These are phyloP conservation scores for Coptotermes formosanus DNA, from an alignment of 1,140 invertebrate genomes.

Conservation along the genomic window DNA sequence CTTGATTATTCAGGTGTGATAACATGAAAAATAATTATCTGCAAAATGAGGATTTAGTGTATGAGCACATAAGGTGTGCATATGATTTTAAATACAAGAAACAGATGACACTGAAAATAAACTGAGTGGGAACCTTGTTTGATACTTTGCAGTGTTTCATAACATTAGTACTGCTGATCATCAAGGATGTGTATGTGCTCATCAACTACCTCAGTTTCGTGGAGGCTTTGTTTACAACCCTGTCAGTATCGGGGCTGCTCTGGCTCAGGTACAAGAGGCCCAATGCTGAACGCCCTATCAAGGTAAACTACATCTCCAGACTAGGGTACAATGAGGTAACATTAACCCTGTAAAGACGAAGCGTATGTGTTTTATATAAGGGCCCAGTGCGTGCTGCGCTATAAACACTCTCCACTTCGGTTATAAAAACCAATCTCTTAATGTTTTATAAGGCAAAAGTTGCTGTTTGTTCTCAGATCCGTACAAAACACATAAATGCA, in stretches of 20 bases:
- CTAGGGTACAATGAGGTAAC: no score
- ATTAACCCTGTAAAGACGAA: no score
- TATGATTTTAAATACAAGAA: no score
- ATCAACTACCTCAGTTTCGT: conserved; percentile 95
- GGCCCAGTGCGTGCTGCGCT: no score
- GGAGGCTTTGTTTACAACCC: conserved; percentile 86
- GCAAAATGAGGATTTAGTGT: neutral
- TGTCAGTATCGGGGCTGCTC: conserved; percentile 85
- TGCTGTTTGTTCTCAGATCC: no score
- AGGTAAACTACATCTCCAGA: conserved; percentile 56
- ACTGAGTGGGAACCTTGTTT: conserved; percentile 32
- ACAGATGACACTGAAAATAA: neutral
- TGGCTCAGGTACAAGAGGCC: conserved; percentile 82
- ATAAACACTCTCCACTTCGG: no score
- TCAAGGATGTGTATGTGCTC: conserved; percentile 80
- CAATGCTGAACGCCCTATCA: conserved; percentile 80
- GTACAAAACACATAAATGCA: no score
- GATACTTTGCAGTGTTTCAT: conserved; percentile 66
- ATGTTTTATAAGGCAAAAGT: no score
- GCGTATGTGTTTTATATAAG: no score
- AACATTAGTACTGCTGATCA: conserved; percentile 81
- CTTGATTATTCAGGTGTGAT: neutral
- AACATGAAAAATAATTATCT: neutral
- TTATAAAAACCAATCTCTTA: no score
- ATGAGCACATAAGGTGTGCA: no score